Base-by-base conservation (phyloP, 2,888 invertebrate species). In the Hyposoter dolosus region DNA sequence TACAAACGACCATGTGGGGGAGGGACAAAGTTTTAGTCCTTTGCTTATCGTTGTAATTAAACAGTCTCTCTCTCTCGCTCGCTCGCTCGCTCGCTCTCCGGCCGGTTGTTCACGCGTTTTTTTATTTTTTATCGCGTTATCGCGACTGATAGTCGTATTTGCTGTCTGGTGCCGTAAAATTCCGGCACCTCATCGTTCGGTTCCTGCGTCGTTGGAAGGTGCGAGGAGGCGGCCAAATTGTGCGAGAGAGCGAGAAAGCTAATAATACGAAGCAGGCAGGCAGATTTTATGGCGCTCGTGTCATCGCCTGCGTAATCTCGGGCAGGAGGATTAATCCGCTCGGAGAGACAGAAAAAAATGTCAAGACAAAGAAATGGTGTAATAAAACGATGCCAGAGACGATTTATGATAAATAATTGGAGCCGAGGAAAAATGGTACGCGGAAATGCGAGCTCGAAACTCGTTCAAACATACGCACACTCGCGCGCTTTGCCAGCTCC, bases 131-230 rank as follows among this genome's bases (percentile, higher is more conserved):
- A 77, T 78, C 65, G 65, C 74, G 81, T 71, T 89, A 89, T 90
- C 89, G 71, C 82, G 68, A 66, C 85, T 86, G 86, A 89, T 89
- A 89, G 60, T 85, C 80, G 47, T 89, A 86, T 89, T 89, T 89
- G 83, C 89, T 89, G 89, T 90, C 91, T 90, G 89, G 90, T 88
- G 89, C 90, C 89, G 47, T 53, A 35, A 72, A 72, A 72, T 32
- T 53, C 32, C 35, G 72, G 28, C 53, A 53, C 53, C 53, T 50
- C 66, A 53, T 60, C 66, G 66, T 60, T 71, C 71, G 28, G 28
- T 60, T 60, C 60, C 28, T 60, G 3, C 12, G 10, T 53, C 3
- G 9, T 15, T 10, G 19, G 47, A 10, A 23, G 56, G 56, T 56
- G 56, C 56, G 56, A 23, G 12, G 4, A 56, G 56, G 10, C 12